These are phyloP conservation scores for Sminthopsis crassicaudata DNA, from an alignment of 2,113 vertebrate species.

Conservation along the genomic window DNA sequence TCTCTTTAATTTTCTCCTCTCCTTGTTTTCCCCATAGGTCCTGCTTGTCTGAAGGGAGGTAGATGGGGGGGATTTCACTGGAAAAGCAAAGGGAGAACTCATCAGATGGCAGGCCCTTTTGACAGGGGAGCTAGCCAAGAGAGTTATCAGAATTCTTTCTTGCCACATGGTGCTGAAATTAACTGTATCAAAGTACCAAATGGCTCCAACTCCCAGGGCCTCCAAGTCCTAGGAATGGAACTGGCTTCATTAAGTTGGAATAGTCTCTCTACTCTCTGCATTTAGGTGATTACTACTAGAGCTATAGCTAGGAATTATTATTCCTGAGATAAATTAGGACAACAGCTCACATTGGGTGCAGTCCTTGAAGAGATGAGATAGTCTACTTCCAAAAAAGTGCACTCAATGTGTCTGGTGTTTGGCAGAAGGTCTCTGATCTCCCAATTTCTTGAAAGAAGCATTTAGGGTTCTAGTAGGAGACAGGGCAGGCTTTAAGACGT, in stretches of 20 bases:
- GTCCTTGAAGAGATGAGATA: neutral
- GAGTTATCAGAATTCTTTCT: neutral
- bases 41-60: neutral
- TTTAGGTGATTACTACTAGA: slow-evolving; percentile 1
- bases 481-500: neutral
- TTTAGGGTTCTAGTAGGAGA: neutral
- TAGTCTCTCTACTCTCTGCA: neutral
- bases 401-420: neutral
- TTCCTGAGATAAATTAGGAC: neutral
- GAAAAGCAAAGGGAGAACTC: neutral
- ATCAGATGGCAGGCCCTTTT: neutral
- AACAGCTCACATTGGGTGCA: neutral
- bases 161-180: neutral
- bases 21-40: neutral
- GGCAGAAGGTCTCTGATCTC: neutral
- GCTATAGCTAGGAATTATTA: neutral
- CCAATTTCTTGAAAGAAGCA: neutral
- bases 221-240: neutral
- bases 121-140: neutral
- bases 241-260: slow-evolving; percentile 9
- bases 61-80: neutral
- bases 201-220: neutral
- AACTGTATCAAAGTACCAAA: slow-evolving; percentile 1
- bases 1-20: neutral
- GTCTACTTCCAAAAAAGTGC: neutral